Evolutionary conservation across 1,140 invertebrate species (phyloP).

Genomic region (Pantala flavescens): DNA sequence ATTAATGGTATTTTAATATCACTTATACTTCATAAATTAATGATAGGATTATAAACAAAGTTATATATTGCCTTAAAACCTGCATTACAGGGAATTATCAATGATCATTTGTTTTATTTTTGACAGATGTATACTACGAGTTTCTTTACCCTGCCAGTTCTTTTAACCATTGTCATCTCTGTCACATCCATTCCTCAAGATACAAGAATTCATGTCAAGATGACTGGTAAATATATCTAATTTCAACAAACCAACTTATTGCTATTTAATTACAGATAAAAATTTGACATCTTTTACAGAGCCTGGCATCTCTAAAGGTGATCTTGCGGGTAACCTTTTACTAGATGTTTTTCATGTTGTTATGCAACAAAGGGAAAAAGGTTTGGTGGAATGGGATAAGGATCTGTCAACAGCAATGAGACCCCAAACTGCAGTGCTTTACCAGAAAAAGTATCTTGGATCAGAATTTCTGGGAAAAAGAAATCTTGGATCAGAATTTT

Average conservation of each 20-base stretch:
- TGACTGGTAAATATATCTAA: not conserved
- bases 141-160: not conserved
- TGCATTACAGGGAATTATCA: no score
- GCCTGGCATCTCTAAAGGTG: not conserved
- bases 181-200: not conserved
- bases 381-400: not conserved
- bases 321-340: not conserved
- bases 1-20: no score
- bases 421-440: not conserved
- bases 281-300: not conserved
- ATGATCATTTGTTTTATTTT: not conserved
- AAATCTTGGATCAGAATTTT: not conserved
- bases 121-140: not conserved
- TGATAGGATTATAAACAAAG: no score
- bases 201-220: not conserved
- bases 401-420: not conserved
- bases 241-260: not conserved
- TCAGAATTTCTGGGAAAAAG: not conserved
- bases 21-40: no score
- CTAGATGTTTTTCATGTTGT: not conserved
- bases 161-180: not conserved
- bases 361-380: not conserved
- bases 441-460: not conserved
- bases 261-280: not conserved
- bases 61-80: no score